Evolutionary conservation across 2,113 vertebrate genomes (phyloP).

Genomic region (Pavo muticus): DNA sequence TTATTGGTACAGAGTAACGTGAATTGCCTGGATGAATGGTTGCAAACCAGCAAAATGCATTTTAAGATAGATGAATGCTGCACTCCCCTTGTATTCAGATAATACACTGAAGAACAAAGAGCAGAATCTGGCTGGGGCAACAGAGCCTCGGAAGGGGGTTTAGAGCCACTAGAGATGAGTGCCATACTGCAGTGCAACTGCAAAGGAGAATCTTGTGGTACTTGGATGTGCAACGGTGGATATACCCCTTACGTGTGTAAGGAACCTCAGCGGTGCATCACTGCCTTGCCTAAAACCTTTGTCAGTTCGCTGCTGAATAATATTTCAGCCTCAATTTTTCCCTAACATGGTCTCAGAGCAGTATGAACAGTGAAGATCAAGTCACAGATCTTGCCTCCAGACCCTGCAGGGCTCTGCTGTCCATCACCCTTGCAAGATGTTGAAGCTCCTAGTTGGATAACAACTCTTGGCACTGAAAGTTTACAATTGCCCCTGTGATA

Average conservation of each 20-base stretch:
- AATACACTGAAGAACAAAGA: accelerated
- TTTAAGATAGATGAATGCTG: background rate
- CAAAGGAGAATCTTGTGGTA: background rate
- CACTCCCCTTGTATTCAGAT: background rate
- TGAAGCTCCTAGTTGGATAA: background rate
- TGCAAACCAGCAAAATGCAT: background rate
- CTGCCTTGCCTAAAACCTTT: background rate
- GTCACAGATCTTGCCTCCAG: background rate
- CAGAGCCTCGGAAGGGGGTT: background rate
- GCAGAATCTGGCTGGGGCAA: background rate
- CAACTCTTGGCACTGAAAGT: background rate
- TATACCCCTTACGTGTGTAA: background rate
- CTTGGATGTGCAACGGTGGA: background rate
- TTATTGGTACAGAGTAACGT: background rate
- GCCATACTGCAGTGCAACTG: background rate
- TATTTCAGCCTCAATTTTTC: background rate
- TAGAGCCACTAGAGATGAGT: background rate
- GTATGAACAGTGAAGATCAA: background rate
- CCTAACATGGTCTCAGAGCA: background rate
- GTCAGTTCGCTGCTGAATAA: background rate
- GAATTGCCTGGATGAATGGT: background rate
- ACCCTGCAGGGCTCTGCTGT: background rate
- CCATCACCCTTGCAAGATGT: background rate
- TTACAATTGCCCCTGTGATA: background rate
- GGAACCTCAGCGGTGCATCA: accelerated